These are phyloP conservation scores for Argyrosomus japonicus DNA, from an alignment of 2,113 vertebrate genomes.

Conservation along the genomic window DNA sequence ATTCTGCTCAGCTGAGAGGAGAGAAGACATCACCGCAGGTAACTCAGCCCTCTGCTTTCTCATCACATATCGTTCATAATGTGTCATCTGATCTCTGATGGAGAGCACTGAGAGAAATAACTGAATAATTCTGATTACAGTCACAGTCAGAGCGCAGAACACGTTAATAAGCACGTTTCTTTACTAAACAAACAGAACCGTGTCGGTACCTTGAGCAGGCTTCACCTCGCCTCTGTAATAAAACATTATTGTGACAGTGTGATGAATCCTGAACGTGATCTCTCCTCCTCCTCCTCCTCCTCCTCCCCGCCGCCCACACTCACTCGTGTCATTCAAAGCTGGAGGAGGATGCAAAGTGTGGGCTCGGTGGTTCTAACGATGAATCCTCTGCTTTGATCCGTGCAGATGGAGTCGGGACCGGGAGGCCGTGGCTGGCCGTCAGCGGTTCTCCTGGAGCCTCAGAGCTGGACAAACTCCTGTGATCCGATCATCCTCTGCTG, in stretches of 20 bases:
- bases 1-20: slow-evolving; percentile 5
- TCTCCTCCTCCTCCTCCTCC: neutral
- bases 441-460: slow-evolving; percentile 16
- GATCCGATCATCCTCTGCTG: neutral
- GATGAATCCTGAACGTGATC: neutral
- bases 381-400: neutral
- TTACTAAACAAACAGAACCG: neutral
- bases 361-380: neutral
- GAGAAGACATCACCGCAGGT: slow-evolving; percentile 15
- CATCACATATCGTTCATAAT: neutral
- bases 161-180: neutral
- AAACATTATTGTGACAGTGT: neutral
- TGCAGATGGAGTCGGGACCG: slow-evolving; percentile 37
- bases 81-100: too few relatives aligned
- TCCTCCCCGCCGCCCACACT: neutral
- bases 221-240: too few relatives aligned
- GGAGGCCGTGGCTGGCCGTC: slow-evolving; percentile 17
- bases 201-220: neutral
- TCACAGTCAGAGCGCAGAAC: neutral
- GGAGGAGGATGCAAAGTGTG: neutral
- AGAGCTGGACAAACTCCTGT: neutral
- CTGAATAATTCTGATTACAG: neutral
- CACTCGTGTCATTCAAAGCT: neutral
- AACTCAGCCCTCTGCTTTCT: neutral
- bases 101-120: neutral